Base-by-base conservation (phyloP, 1,140 invertebrate genomes). In the Scaptomyza graminum region DNA sequence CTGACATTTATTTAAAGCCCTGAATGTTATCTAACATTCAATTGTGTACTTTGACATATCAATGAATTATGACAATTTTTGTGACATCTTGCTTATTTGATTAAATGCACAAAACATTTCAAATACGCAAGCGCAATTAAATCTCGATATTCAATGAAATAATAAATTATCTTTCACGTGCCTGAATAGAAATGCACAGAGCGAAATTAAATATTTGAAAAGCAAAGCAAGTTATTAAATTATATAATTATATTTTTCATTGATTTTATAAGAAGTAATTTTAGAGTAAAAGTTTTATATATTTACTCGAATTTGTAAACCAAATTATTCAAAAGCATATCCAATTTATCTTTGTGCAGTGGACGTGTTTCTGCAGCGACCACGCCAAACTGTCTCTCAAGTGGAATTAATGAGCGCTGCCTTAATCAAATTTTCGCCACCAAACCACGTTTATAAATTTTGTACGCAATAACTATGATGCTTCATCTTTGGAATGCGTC, bases 381-480 rank as follows among this genome's bases (percentile, higher is more conserved):
- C 49, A 18, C 65, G 47, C 50, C 50, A 79, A 82, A 79, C 66
- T 76, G 64, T 69, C 71, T 66, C 43, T 83, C 83, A 87, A 88
- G 83, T 76, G 75, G 68, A 83, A 87, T 87, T 88, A 87, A 87
- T 87, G 83, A 87, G 72, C 60, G 62, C 72, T 88, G 59, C 72
- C 83, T 88, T 87, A 87, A 87, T 87, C 83, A 87, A 87, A 87
- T 87, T 87, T 88, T 65, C 75, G 59, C 69, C 79, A 66, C 83
- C 70, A 71, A 79, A 88, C 80, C 79, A 83, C 75, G 76, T 88
- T 87, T 83, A 87, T 87, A 88, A 87, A 87, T 88, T 88, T 88
- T 64, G 79, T 79, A 76, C 79, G 83, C 83, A 87, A 88, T 87
- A 83, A 87, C 88, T 83, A 76, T 59, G 69, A 44, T 50, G 39